Evolutionary conservation across 2,113 vertebrate species (phyloP).

Genomic region (Pyxicephalus adspersus): DNA sequence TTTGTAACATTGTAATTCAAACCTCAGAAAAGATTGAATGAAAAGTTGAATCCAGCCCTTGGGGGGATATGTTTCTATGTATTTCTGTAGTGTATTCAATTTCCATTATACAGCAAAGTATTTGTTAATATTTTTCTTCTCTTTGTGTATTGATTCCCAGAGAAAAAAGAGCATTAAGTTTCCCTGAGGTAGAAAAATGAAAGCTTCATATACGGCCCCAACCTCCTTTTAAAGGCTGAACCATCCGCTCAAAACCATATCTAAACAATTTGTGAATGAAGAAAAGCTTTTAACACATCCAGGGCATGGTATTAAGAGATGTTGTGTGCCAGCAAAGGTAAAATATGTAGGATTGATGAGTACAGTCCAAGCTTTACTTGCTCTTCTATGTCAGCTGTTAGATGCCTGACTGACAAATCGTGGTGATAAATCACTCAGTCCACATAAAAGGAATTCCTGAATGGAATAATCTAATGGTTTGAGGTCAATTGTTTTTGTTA

Average conservation of each 20-base stretch:
- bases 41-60: slow-evolving; percentile 82
- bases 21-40: slow-evolving; percentile 80
- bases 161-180: slow-evolving; percentile 61
- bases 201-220: slow-evolving; percentile 23
- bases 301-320: slow-evolving; percentile 9
- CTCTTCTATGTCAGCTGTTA: not conserved
- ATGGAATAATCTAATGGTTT: no score
- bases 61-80: slow-evolving; percentile 72
- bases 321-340: not conserved
- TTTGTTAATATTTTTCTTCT: slow-evolving; percentile 67
- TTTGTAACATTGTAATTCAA: slow-evolving; percentile 83
- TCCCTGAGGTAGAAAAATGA: slow-evolving; percentile 40
- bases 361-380: not conserved
- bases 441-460: no score
- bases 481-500: no score
- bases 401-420: not conserved
- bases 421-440: not conserved
- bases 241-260: slow-evolving; percentile 18
- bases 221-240: fast-evolving
- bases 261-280: slow-evolving; percentile 8
- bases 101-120: slow-evolving; percentile 63
- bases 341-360: not conserved
- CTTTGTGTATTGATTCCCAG: slow-evolving; percentile 57
- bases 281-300: slow-evolving; percentile 32
- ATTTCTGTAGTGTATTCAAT: slow-evolving; percentile 72